These are phyloP conservation scores for Penaeus monodon DNA, from an alignment of 2,888 invertebrate genomes.

Conservation along the genomic window DNA sequence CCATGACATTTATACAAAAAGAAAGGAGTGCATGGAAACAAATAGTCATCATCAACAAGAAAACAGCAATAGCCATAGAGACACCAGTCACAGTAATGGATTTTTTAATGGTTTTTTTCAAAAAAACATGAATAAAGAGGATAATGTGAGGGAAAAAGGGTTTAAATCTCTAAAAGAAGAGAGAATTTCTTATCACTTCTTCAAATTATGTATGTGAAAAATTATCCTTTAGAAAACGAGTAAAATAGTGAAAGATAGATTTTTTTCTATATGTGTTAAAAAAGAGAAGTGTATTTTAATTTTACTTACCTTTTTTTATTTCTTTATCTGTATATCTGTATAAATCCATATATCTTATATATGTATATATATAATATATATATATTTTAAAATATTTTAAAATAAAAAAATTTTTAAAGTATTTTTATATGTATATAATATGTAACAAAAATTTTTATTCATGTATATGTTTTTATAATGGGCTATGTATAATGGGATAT, in stretches of 20 bases:
- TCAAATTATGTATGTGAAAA: background rate
- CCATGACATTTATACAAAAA: constrained; percentile 62
- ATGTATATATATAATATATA: constrained; percentile 26
- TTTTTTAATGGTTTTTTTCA: constrained; percentile 66
- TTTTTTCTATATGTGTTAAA: constrained; percentile 16
- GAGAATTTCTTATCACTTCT: background rate
- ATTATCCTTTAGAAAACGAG: background rate
- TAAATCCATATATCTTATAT: constrained; percentile 25
- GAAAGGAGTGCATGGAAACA: constrained; percentile 73
- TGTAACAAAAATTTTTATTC: no score
- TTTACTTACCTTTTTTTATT: constrained; percentile 4
- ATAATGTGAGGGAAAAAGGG: constrained; percentile 71
- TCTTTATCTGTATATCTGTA: background rate
- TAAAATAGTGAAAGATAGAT: constrained; percentile 12
- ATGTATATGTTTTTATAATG: no score
- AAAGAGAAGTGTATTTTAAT: constrained; percentile 18
- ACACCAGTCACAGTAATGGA: constrained; percentile 66
- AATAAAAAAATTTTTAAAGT: no score
- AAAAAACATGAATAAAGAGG: constrained; percentile 76
- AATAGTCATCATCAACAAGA: constrained; percentile 68
- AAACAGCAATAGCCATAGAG: constrained; percentile 66
- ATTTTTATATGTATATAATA: no score
- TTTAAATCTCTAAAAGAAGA: background rate
- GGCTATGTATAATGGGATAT: no score
- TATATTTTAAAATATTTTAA: no score